phyloP scores from a whole-genome alignment of 35 echinoderm and acorn worm genomes.

The Hemicentrotus pulcherrimus region DNA sequence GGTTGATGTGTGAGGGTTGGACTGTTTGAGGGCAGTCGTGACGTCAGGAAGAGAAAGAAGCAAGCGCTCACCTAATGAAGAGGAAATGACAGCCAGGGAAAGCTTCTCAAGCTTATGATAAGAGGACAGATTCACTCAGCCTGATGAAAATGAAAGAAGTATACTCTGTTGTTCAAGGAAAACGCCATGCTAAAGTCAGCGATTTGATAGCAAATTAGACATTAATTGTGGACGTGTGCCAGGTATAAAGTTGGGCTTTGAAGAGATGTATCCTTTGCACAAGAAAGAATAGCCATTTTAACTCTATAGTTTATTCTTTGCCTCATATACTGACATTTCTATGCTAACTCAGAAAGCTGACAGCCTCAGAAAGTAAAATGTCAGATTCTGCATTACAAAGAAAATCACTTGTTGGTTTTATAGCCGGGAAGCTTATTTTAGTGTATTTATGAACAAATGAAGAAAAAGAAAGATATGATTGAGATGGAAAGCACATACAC shows the following conservation, averaged over 20 bases:
- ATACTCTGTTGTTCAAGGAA: not conserved
- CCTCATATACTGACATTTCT: too few relatives aligned
- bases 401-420: too few relatives aligned
- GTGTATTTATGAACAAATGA: too few relatives aligned
- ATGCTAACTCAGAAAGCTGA: too few relatives aligned
- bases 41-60: not conserved
- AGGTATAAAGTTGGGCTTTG: not conserved
- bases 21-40: not conserved
- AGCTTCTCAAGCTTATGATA: not conserved
- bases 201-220: not conserved
- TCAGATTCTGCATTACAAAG: too few relatives aligned
- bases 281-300: too few relatives aligned
- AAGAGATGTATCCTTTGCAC: too few relatives aligned
- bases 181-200: not conserved
- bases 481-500: too few relatives aligned
- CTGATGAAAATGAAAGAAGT: not conserved
- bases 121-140: not conserved
- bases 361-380: too few relatives aligned
- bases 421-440: too few relatives aligned
- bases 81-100: conserved; percentile 1
- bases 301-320: too few relatives aligned
- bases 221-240: not conserved
- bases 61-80: not conserved
- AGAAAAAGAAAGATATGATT: too few relatives aligned
- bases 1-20: not conserved